phyloP scores from a whole-genome alignment of 2,113 vertebrate species.

The Vombatus ursinus region DNA sequence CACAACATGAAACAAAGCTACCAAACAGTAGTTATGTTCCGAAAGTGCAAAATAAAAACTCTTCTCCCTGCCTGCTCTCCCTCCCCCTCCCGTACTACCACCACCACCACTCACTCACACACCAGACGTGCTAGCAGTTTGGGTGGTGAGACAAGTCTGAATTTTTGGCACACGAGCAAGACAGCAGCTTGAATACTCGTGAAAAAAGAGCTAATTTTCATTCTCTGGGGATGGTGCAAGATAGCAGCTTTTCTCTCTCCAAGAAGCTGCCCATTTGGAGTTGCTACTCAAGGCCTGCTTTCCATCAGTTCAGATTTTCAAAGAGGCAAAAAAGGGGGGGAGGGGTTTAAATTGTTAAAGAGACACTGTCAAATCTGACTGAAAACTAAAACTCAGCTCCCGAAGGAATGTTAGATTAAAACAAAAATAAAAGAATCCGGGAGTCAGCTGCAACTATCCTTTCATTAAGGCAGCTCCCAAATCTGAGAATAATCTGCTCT shows the following conservation, averaged over 20 bases:
- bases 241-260: constrained; percentile 61
- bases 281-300: constrained; percentile 48
- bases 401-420: constrained; percentile 45
- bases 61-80: neutral
- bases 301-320: constrained; percentile 39
- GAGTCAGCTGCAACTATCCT: neutral
- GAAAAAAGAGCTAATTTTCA: constrained; percentile 76
- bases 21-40: constrained; percentile 19
- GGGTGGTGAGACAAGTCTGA: constrained; percentile 65
- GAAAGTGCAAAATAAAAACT: constrained; percentile 61
- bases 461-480: neutral
- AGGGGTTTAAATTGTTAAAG: constrained; percentile 43
- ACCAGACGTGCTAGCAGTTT: constrained; percentile 37
- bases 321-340: constrained; percentile 27
- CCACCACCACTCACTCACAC: neutral
- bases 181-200: constrained; percentile 69
- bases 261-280: constrained; percentile 48
- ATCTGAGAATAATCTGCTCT: neutral
- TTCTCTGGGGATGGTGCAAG: constrained; percentile 64
- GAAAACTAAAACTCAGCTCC: constrained; percentile 14
- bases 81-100: neutral
- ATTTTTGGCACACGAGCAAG: constrained; percentile 70
- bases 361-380: neutral
- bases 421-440: neutral
- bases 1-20: constrained; percentile 34